Percentiles rank a stretch among this genome's conserved stretches.
Evolutionary conservation across 1,140 invertebrate genomes (phyloP).

Genomic region (Coptotermes formosanus): DNA sequence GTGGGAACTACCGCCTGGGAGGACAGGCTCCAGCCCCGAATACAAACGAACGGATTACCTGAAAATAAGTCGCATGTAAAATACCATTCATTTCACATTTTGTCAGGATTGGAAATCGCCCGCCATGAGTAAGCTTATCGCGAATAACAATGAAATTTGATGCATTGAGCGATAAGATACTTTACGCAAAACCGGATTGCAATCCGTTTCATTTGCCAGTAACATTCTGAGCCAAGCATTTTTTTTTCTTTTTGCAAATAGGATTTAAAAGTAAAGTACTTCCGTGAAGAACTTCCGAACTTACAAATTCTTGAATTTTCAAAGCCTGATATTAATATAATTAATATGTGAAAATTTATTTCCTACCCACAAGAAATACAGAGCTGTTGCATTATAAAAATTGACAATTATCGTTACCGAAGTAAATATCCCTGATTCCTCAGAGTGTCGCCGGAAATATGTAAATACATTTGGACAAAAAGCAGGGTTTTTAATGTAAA

Average conservation of each 20-base stretch:
- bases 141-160: background rate
- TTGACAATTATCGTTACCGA: too few species aligned
- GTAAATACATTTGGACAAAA: too few species aligned
- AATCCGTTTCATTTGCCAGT: background rate
- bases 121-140: background rate
- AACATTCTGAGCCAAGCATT: background rate
- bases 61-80: background rate
- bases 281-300: background rate
- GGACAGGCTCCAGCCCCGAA: background rate
- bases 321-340: too few species aligned
- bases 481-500: too few species aligned
- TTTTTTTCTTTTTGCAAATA: background rate
- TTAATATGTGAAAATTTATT: too few species aligned
- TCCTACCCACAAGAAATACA: too few species aligned
- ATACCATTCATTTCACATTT: constrained; percentile 1
- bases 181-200: background rate
- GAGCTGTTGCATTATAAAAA: too few species aligned
- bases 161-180: background rate
- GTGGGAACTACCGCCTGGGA: too few species aligned
- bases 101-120: background rate
- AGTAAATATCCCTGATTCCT: too few species aligned
- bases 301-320: too few species aligned
- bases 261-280: background rate
- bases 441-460: too few species aligned
- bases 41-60: background rate